Conservation (phyloP, 1,140 invertebrate genomes). For the Lasioglossum baleicum region DNA sequence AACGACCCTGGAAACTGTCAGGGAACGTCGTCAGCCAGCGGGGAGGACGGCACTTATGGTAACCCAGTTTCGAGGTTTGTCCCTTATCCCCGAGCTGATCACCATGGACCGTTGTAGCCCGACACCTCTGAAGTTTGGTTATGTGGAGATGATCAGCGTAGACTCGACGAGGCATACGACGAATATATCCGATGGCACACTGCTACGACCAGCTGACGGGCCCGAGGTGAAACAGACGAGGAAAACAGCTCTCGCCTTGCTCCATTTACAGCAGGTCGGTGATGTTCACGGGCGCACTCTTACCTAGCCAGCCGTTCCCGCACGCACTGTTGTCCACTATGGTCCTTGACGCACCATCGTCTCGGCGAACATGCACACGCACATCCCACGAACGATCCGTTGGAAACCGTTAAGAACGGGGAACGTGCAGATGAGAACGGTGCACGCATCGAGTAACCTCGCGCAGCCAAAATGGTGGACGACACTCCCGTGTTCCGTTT, state of each 20-base stretch:
- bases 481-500: constrained; percentile 72
- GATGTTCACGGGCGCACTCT: background rate
- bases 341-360: background rate
- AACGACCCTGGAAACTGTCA: background rate
- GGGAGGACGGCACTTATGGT: constrained; percentile 45
- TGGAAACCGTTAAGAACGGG: background rate
- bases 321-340: background rate
- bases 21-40: constrained; percentile 10
- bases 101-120: background rate
- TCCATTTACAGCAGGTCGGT: constrained; percentile 15
- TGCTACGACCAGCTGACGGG: constrained; percentile 40
- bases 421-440: constrained; percentile 7
- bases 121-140: background rate
- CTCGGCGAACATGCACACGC: no score
- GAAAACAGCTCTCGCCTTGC: constrained; percentile 51
- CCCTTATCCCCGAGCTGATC: constrained; percentile 12
- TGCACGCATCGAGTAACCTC: constrained; percentile 70
- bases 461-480: constrained; percentile 78
- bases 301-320: constrained; percentile 6
- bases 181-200: background rate
- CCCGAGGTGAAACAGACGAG: constrained; percentile 11
- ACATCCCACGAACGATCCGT: background rate
- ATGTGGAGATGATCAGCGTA: no score
- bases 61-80: constrained; percentile 55
- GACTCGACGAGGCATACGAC: background rate